Percentiles rank a stretch among this genome's conserved stretches.
phyloP scores from a whole-genome alignment of 2,113 vertebrate species.

The Tachysurus fulvidraco region DNA sequence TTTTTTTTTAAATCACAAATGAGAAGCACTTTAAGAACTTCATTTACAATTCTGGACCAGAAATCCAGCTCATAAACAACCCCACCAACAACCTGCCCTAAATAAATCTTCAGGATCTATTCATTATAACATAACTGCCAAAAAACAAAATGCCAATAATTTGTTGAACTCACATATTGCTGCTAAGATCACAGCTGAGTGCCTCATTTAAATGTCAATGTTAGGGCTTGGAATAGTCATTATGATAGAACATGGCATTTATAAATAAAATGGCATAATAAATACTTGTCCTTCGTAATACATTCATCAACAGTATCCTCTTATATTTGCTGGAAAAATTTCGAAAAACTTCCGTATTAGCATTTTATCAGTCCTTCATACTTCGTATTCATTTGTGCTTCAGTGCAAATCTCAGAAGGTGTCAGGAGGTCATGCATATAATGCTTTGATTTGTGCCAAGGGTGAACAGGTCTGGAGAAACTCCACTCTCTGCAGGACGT shows the following conservation, averaged over 20 bases:
- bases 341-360: neutral
- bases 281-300: no score
- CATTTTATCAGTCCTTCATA: neutral
- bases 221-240: neutral
- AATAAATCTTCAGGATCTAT: neutral
- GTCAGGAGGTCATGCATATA: constrained; percentile 60
- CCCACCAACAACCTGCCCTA: no score
- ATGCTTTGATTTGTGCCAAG: constrained; percentile 58
- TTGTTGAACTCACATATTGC: neutral
- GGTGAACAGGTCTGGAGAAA: constrained; percentile 38
- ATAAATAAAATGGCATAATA: no score
- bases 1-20: neutral
- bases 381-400: neutral
- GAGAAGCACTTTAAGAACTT: neutral
- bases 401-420: neutral
- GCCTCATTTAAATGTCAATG: neutral
- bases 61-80: neutral
- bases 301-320: neutral
- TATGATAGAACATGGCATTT: neutral
- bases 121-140: neutral
- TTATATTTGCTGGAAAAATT: neutral
- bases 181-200: neutral
- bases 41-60: neutral
- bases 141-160: neutral
- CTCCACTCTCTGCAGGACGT: constrained; percentile 60